Conservation (phyloP, 2,797 vertebrate species). For the Lates japonicus region DNA sequence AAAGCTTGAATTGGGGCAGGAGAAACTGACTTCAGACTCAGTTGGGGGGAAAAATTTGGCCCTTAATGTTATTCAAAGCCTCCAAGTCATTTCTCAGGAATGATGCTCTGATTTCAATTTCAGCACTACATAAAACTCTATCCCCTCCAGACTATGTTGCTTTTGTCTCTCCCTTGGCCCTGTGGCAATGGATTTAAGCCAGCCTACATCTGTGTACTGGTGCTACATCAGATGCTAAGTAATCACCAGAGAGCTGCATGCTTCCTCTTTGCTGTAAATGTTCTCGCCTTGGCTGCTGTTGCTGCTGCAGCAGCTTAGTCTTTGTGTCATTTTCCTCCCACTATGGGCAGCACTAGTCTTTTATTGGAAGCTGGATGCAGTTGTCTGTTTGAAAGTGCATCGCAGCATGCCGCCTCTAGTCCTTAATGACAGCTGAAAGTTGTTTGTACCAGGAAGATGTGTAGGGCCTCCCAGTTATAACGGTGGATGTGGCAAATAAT, state of each 20-base stretch:
- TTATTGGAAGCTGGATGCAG: slow-evolving; percentile 41
- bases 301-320: slow-evolving; percentile 57
- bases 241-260: slow-evolving; percentile 71
- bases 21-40: slow-evolving; percentile 48
- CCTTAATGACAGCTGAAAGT: slow-evolving; percentile 48
- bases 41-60: slow-evolving; percentile 21
- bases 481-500: slow-evolving; percentile 17
- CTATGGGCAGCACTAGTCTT: slow-evolving; percentile 46
- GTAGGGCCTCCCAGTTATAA: slow-evolving; percentile 30
- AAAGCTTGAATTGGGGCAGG: slow-evolving; percentile 42
- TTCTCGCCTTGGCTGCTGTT: slow-evolving; percentile 59
- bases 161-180: slow-evolving; percentile 72
- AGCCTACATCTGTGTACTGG: slow-evolving; percentile 72
- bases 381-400: slow-evolving; percentile 50
- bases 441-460: slow-evolving; percentile 47
- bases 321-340: slow-evolving; percentile 59
- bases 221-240: slow-evolving; percentile 75
- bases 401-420: slow-evolving; percentile 23
- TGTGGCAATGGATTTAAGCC: slow-evolving; percentile 77
- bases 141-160: slow-evolving; percentile 68
- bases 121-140: slow-evolving; percentile 58
- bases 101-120: slow-evolving; percentile 66
- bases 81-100: slow-evolving; percentile 60
- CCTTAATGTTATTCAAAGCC: slow-evolving; percentile 74
- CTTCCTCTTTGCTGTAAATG: slow-evolving; percentile 70